Percentiles rank a stretch among this genome's conserved stretches.
phyloP scores from a whole-genome alignment of 2,113 vertebrate species.

The Macaca nemestrina region DNA sequence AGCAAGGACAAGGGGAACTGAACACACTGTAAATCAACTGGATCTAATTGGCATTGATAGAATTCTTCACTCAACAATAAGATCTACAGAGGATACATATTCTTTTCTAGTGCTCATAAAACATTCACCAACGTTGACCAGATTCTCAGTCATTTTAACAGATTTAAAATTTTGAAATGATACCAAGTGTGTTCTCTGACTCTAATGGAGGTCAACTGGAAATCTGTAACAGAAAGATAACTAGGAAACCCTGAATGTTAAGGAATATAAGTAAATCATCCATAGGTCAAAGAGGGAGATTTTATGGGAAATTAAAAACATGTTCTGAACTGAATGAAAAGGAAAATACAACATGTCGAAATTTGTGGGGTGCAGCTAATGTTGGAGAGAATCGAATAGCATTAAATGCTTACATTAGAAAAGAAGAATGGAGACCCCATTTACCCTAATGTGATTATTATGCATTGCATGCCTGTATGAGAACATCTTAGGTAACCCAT shows the following conservation, averaged over 20 bases:
- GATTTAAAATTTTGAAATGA: not conserved
- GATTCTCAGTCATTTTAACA: not conserved
- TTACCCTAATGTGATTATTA: too few species aligned
- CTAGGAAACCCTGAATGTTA: not conserved
- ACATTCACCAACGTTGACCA: not conserved
- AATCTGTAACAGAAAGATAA: not conserved
- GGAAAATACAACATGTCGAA: not conserved
- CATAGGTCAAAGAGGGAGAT: not conserved
- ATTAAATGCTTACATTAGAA: not conserved
- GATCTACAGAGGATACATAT: not conserved
- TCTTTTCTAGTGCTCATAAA: not conserved
- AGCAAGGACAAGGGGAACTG: not conserved
- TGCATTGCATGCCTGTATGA: too few species aligned
- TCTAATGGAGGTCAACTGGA: slow-evolving; percentile 9
- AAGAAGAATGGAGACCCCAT: too few species aligned
- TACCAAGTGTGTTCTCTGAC: not conserved
- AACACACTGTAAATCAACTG: not conserved
- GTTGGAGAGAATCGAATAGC: not conserved
- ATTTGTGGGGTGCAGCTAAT: not conserved
- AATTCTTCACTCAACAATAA: not conserved
- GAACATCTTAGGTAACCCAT: too few species aligned
- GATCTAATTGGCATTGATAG: not conserved
- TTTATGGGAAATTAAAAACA: not conserved
- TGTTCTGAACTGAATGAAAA: not conserved
- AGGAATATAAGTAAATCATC: not conserved